These are phyloP conservation scores for Aradus depressus DNA, from an alignment of 2,888 invertebrate genomes.

Conservation along the genomic window DNA sequence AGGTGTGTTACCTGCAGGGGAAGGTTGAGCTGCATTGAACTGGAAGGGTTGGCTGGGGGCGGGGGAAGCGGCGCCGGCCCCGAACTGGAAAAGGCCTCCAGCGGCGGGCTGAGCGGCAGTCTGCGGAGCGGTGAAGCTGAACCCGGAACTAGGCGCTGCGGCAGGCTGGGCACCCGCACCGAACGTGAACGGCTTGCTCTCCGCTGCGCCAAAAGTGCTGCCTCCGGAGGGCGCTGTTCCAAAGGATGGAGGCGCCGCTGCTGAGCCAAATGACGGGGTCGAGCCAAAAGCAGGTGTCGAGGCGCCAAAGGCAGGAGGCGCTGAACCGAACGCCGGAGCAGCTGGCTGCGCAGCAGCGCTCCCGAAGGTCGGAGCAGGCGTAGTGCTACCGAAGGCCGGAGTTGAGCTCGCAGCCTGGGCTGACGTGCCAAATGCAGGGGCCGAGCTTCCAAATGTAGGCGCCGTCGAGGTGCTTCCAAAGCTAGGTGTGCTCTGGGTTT, in stretches of 20 bases:
- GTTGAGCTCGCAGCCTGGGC: background rate
- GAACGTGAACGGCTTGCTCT: slow-evolving; percentile 11
- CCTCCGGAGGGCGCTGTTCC: too few relatives aligned
- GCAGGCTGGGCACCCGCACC: slow-evolving; percentile 7
- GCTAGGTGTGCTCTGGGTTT: background rate
- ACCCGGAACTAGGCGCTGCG: background rate
- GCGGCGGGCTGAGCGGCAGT: background rate
- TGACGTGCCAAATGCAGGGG: slow-evolving; percentile 6
- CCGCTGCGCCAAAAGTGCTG: background rate
- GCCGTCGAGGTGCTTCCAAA: slow-evolving; percentile 13
- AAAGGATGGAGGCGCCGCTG: background rate
- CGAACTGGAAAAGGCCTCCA: slow-evolving; percentile 14
- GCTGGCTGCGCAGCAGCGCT: background rate
- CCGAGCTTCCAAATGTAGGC: slow-evolving; percentile 6
- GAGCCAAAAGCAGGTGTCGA: slow-evolving; percentile 8
- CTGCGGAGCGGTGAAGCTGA: slow-evolving; percentile 15
- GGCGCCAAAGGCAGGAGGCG: background rate
- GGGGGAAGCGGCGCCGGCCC: background rate
- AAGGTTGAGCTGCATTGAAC: slow-evolving; percentile 16
- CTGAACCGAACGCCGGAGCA: slow-evolving; percentile 11
- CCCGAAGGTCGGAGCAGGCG: slow-evolving; percentile 5
- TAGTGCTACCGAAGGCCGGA: slow-evolving; percentile 7
- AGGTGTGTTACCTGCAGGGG: background rate
- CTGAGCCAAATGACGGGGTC: slow-evolving; percentile 11
- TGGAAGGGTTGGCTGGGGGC: slow-evolving; percentile 16